A percentile compares a stretch with the other conserved stretches of the same genome.
These are phyloP conservation scores for Periophthalmodon schlosseri DNA, from an alignment of 2,113 vertebrate genomes.

Conservation along the genomic window DNA sequence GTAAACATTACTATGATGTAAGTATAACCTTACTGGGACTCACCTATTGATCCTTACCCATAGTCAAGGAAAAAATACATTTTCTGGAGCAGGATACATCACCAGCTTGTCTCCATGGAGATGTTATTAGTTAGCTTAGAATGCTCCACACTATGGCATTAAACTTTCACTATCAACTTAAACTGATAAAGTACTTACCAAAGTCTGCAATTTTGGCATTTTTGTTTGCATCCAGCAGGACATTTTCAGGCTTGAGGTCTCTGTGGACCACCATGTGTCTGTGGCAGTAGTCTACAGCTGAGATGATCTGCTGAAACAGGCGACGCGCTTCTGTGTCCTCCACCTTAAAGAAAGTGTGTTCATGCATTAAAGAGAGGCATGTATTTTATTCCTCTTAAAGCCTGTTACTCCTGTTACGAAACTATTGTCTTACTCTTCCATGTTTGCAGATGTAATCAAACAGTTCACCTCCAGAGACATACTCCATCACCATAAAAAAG, in stretches of 20 bases:
- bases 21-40: too few relatives aligned
- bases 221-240: constrained; percentile 93
- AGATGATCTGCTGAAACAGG: constrained; percentile 98
- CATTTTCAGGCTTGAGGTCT: constrained; percentile 98
- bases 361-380: not conserved
- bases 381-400: too few relatives aligned
- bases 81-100: too few relatives aligned
- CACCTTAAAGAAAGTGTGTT: constrained; percentile 77
- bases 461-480: constrained; percentile 94
- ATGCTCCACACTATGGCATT: too few relatives aligned
- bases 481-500: constrained; percentile 99
- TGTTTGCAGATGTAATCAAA: constrained; percentile 99
- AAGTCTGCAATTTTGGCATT: constrained; percentile 99
- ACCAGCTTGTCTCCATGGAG: too few relatives aligned
- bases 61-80: not conserved
- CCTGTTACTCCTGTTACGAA: not conserved
- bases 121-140: too few relatives aligned
- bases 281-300: constrained; percentile 97
- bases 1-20: too few relatives aligned
- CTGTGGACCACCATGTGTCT: constrained; percentile 98
- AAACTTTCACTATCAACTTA: too few relatives aligned
- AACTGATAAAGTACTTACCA: constrained; percentile 74
- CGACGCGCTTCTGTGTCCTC: constrained; percentile 92
- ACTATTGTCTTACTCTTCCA: constrained; percentile 85
- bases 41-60: not conserved